Evolutionary conservation across 2,113 vertebrate genomes (phyloP), one percentile per base, ranked within the genome.

Genomic region (Gorilla gorilla): DNA sequence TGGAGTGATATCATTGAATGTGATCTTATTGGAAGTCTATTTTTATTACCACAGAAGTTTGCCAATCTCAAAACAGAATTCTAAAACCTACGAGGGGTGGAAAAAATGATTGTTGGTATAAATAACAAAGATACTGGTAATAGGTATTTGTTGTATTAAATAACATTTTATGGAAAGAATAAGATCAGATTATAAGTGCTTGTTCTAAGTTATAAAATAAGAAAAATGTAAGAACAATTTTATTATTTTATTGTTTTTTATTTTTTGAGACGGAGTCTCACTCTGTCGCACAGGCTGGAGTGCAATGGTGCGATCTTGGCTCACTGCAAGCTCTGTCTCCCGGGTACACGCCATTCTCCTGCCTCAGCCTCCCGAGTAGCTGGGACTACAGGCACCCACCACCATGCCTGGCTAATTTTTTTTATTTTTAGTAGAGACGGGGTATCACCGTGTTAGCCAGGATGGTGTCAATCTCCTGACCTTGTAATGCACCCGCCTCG

Each of bases 21-120:
- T 98, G 99, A 99, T 99, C 99, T 99, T 99, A 99, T 98, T 99
- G 98, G 98, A 99, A 98, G 98, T 99, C 97, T 99, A 98, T 99
- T 99, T 96, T 99, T 99, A 99, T 99, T 99, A 98, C 98, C 99
- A 98, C 99, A 98, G 98, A 99, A 98, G 96, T 94, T 99, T 98
- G 99, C 99, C 98, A 98, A 98, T 99, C 98, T 99, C 98, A 98
- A 97, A 98, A 98, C 98, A 98, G 99, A 99, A 98, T 98, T 98
- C 98, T 98, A 98, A 98, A 98, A 98, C 64, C 90, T 55, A 78
- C 35, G 98, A 98, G 59, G 38, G 59, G 40, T 25, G 8, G 92
- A 86, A 95, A 90, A 90, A 83, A 83, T 96, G 68, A 95, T 80
- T 92, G 78, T 94, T 96, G 75, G 6, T 95, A 17, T 97, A 85